A percentile compares a stretch with the other conserved stretches of the same genome.
These are phyloP conservation scores for Zaprionus vittiger DNA, from an alignment of 1,140 invertebrate species.

Conservation along the genomic window DNA sequence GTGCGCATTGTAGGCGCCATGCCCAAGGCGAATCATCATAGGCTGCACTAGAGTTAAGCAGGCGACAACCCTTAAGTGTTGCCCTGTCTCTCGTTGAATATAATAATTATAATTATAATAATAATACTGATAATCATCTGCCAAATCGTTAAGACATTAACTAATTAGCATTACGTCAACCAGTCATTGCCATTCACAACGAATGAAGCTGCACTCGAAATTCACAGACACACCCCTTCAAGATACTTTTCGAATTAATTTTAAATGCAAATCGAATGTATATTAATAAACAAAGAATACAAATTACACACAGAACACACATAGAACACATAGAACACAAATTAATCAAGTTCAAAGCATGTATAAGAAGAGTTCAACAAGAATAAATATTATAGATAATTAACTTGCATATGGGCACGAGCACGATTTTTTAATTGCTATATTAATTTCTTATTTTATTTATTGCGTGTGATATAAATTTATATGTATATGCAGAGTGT, in stretches of 20 bases:
- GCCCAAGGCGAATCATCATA: slow-evolving; percentile 87
- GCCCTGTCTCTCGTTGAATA: slow-evolving; percentile 29
- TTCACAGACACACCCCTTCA: slow-evolving; percentile 10
- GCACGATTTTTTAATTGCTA: slow-evolving; percentile 40
- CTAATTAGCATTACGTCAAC: slow-evolving; percentile 44
- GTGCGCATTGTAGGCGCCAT: slow-evolving; percentile 92
- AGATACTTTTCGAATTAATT: slow-evolving; percentile 43
- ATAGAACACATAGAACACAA: not conserved
- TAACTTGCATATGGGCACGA: slow-evolving; percentile 12
- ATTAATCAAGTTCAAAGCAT: slow-evolving; percentile 41
- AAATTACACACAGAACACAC: slow-evolving; percentile 3
- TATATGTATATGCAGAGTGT: slow-evolving; percentile 62
- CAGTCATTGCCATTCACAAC: slow-evolving; percentile 81
- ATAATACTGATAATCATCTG: slow-evolving; percentile 56
- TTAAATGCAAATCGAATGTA: slow-evolving; percentile 34
- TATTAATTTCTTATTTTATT: slow-evolving; percentile 70
- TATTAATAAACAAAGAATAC: slow-evolving; percentile 20
- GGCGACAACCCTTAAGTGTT: not conserved
- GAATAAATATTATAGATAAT: slow-evolving; percentile 30
- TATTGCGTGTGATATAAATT: slow-evolving; percentile 83
- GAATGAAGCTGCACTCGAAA: slow-evolving; percentile 56
- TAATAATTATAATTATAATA: slow-evolving; percentile 1
- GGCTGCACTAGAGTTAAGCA: slow-evolving; percentile 64
- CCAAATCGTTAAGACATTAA: slow-evolving; percentile 71
- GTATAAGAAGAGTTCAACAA: slow-evolving; percentile 6